Base-by-base conservation (phyloP, 2,888 invertebrate species). In the Caenorhabditis sp. region DNA sequence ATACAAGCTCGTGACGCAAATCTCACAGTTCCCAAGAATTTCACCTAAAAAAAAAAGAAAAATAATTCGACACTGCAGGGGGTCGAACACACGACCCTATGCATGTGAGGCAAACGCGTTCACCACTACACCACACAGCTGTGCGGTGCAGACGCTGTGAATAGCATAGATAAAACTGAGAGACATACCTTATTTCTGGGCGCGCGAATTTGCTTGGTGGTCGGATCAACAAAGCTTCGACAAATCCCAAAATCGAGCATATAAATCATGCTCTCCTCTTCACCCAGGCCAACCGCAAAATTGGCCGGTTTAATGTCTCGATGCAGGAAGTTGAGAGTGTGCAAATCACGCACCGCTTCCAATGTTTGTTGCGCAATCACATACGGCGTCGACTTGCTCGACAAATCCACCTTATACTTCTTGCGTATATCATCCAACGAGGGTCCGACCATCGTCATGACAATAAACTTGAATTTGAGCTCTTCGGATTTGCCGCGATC, bases 221-320 rank as follows among this genome's bases (percentile, higher is more conserved):
- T 58, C 36, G 57, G 57, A 36, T 58, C 57, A 3, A 58, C 14
- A 58, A 58, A 58, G 5, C 57, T 36, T 31, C 57, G 57, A 58
- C 57, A 58, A 58, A 76, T 73, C 20, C 72, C 72, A 63, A 76
- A 76, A 26, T 73, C 70, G 2, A 76, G 59, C 67, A 76, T 64
- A 57, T 56, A 73, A 8, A 76, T 61, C 1, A 31, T 54, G 14
- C 25, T 17, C 56, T 77, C 71, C 1, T 58, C 43, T 17, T 63
- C 64, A 3, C 52, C 70, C 38, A 78, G 38, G 17, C 76, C 76
- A 12, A 73, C 70, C 23, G 78, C 76, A 58, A 70, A 78, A 59
- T 78, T 78, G 12, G 76, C 76, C 17, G 78, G 76, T 23, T 78
- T 78, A 63, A 73, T 76, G 63, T 73, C 70, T 21, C 80, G 66